Base-by-base conservation (phyloP, 2,797 vertebrate genomes). In the Gymnothorax reevesii region DNA sequence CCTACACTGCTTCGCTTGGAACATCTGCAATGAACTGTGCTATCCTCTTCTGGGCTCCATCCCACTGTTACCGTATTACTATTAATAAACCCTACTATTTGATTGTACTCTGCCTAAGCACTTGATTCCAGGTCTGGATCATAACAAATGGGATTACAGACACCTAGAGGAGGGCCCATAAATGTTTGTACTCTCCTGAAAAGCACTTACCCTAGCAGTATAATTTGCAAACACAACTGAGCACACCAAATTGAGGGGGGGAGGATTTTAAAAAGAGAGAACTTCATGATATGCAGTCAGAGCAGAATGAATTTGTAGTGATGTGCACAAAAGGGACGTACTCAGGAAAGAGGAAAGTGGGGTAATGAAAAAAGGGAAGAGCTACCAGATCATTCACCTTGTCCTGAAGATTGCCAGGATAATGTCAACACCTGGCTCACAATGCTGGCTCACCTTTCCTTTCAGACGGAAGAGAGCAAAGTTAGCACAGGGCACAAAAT, bases 401-500 rank as follows among this genome's bases (percentile, higher is more conserved):
- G 57, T 42, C 60, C 49, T 86, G 52, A 54, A 82, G 71, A 83
- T 15, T 25, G 59, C 52, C 17, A 42, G 75, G 22, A 64, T 49
- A 83, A 83, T 3, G 52, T 6, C 52, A 52, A n/a, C 77, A 54
- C 85, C 33, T 42, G 33, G 33, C 33, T 42, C 33, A 42, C 33
- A 42, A 55, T 85, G 57, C 10, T 79, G 55, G 42, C 57, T 79
- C 57, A 2, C 77, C 57, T 25, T 25, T 54, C 54, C 54, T 60
- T 55, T 84, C 84, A 73, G 66, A 55, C 54, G 55, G 85, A 69
- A 60, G 77, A 27, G n/a, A 86, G 77, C 60, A 66, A 86, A 42
- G 82, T 27, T 57, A 86, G 85, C 77, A n/a, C 15, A 54, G 77
- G 12, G 77, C 49, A 17, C 13, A 22, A 52, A 52, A 49, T 64